Base-by-base conservation (phyloP, 37 sponge, comb jelly and placozoan genomes). In the Beroe ovata region DNA sequence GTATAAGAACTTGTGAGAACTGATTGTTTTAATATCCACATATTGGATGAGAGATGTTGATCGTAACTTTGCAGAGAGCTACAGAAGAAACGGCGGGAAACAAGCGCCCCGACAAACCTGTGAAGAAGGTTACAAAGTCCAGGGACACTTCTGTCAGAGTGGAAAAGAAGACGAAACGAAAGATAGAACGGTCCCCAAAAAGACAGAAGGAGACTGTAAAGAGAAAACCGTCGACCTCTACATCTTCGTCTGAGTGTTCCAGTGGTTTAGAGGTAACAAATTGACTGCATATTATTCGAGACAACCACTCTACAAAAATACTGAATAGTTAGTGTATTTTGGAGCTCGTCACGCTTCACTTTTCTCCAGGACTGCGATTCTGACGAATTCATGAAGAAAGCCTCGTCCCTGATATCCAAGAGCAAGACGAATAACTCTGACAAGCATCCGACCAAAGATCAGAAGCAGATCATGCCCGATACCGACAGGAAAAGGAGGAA, bases 111-210 rank as follows among this genome's bases (percentile, higher is more conserved):
- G 11, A 47, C 6, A 47, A 47, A 47, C 54, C 54, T 11, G 11
- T 6, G 6, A 47, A 47, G 54, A 47, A 47, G 11, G 54, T 47
- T 16, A 11, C 54, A 16, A 47, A 16, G 54, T 11, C 54, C 11
- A 47, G 54, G 11, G 54, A 47, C 6, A 6, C 54, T 47, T 47
- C 54, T 11, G 11, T 47, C 11, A 66, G 34, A 30, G 69, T 42
- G 54, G 84, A 77, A 19, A 33, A 77, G 47, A 77, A 77, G 28
- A 77, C 42, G 1, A 77, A 77, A 54, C 39, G 84, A 41, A 77
- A 77, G 54, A 77, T 77, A 8, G 84, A 77, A 54, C 39, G 84
- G 41, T 77, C 84, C 18, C 84, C 84, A 33, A 66, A 66, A 30
- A 25, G 69, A 25, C 69, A 34, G 2, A 66, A 66, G 69, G 69